These are phyloP conservation scores for Scylla paramamosain DNA, from an alignment of 1,140 invertebrate species.

Conservation along the genomic window DNA sequence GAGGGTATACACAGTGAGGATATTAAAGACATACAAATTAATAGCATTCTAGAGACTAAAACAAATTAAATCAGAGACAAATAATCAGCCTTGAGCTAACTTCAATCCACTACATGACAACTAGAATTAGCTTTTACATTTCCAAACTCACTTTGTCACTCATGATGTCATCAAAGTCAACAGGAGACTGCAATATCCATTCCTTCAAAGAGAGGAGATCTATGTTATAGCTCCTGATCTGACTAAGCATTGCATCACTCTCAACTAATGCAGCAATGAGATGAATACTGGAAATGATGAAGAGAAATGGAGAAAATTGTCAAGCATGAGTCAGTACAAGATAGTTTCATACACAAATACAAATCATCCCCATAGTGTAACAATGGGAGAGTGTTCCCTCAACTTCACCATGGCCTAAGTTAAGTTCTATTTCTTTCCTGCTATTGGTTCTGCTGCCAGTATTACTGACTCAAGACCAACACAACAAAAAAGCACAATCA, in stretches of 20 bases:
- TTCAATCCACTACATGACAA: conserved; percentile 36
- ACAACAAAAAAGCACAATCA: too few species aligned
- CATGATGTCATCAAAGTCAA: conserved; percentile 73
- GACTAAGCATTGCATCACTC: not conserved
- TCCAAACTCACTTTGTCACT: conserved; percentile 71
- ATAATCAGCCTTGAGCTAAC: conserved; percentile 14
- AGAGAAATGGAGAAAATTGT: not conserved
- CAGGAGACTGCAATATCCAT: conserved; percentile 73
- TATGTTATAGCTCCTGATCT: conserved; percentile 59
- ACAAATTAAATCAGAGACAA: conserved; percentile 14
- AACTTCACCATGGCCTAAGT: too few species aligned
- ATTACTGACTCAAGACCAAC: too few species aligned
- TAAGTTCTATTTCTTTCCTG: too few species aligned
- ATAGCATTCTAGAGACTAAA: not conserved
- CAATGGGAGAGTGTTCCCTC: too few species aligned
- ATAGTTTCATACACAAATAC: not conserved
- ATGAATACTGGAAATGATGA: not conserved
- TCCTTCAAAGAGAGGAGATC: conserved; percentile 75
- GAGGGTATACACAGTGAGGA: not conserved
- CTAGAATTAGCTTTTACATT: conserved; percentile 26
- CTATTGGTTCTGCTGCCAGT: too few species aligned
- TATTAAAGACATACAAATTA: not conserved
- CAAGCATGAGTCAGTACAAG: not conserved
- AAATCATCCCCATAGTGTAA: not conserved
- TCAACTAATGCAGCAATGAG: not conserved